Conservation (phyloP, 2,113 vertebrate genomes). For the Lasiurus borealis region DNA sequence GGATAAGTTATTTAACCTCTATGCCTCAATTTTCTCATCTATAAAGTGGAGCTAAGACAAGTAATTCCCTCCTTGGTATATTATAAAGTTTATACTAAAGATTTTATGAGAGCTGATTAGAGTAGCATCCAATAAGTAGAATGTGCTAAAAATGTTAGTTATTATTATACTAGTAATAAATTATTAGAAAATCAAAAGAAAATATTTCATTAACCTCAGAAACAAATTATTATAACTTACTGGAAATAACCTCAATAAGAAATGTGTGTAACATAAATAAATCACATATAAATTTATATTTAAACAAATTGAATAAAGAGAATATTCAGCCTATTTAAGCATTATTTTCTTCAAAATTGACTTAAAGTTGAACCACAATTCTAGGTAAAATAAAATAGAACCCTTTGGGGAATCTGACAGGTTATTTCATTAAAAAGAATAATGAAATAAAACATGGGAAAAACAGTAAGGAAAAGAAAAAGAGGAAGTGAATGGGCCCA, state of each 20-base stretch:
- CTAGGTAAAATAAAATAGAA: neutral
- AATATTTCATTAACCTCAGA: neutral
- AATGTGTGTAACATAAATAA: neutral
- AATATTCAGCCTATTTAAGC: neutral
- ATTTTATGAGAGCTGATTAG: neutral
- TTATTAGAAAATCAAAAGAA: neutral
- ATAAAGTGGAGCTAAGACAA: neutral
- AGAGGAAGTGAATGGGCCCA: neutral
- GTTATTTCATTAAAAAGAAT: neutral
- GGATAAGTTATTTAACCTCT: neutral
- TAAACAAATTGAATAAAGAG: neutral
- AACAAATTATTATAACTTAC: neutral
- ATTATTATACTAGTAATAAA: neutral
- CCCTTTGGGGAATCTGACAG: neutral
- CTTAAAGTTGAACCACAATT: neutral
- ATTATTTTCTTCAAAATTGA: neutral
- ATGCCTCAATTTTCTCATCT: neutral
- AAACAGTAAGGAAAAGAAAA: neutral
- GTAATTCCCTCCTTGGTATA: neutral
- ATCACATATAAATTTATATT: neutral
- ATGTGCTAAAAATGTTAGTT: neutral
- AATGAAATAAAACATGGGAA: neutral
- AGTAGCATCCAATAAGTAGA: neutral
- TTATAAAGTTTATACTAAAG: neutral
- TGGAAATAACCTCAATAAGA: neutral